Conservation (phyloP, 2,888 invertebrate species). For the Latrodectus elegans region DNA sequence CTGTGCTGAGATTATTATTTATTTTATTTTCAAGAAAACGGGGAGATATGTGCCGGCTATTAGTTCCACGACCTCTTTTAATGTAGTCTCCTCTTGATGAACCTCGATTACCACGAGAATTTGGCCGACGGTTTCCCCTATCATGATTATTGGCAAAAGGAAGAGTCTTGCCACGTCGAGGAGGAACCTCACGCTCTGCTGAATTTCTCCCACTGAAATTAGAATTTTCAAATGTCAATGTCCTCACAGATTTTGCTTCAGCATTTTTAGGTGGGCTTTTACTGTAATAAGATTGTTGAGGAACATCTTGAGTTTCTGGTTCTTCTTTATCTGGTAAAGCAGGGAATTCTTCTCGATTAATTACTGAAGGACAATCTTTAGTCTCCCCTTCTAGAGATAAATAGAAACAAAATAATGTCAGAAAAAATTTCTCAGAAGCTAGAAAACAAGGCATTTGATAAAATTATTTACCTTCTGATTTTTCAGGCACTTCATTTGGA, state of each 20-base stretch:
- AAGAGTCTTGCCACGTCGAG: constrained; percentile 32
- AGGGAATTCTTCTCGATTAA: constrained; percentile 61
- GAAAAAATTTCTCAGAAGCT: neutral
- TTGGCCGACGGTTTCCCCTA: constrained; percentile 26
- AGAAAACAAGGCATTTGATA: neutral
- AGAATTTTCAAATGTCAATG: constrained; percentile 70
- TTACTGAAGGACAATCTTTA: constrained; percentile 11
- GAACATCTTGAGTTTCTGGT: constrained; percentile 1
- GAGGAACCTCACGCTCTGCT: constrained; percentile 31
- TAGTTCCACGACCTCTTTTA: constrained; percentile 38
- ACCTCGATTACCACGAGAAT: constrained; percentile 30
- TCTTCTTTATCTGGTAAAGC: constrained; percentile 49
- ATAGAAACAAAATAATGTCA: neutral
- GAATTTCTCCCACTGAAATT: constrained; percentile 36
- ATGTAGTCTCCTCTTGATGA: constrained; percentile 38
- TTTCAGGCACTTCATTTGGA: constrained; percentile 3
- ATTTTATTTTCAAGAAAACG: constrained; percentile 56
- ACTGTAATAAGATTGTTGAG: constrained; percentile 8
- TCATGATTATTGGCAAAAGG: constrained; percentile 26
- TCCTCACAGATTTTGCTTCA: constrained; percentile 56
- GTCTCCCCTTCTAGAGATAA: constrained; percentile 6
- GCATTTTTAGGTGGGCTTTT: constrained; percentile 15
- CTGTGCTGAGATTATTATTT: constrained; percentile 18
- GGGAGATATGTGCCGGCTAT: constrained; percentile 52
- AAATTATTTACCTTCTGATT: constrained; percentile 11